Evolutionary conservation across 35 echinoderm and acorn worm genomes (phyloP).

Genomic region (Heliocidaris erythrogramma): DNA sequence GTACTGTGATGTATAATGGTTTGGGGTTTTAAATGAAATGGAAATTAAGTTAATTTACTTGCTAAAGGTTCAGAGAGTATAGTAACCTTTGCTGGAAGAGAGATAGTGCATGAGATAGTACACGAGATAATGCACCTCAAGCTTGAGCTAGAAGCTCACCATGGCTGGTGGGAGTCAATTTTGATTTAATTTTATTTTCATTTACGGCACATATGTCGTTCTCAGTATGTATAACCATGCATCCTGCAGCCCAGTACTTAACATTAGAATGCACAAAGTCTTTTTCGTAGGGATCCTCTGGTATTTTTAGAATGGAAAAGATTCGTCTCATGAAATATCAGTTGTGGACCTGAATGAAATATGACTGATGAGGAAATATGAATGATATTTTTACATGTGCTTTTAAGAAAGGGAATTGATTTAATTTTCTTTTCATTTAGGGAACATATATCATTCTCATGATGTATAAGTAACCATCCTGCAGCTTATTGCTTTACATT

Average conservation of each 20-base stretch:
- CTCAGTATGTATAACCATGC: neutral
- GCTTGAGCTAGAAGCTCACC: neutral
- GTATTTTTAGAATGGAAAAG: neutral
- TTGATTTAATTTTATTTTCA: conserved; percentile 14
- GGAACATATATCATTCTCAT: no score
- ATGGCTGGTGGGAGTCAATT: neutral
- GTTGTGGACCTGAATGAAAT: neutral
- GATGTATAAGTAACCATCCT: no score
- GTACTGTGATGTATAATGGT: no score
- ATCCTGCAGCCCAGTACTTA: no score
- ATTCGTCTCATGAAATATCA: neutral
- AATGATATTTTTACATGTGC: no score
- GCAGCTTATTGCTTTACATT: no score
- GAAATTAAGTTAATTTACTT: neutral
- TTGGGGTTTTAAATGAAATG: no score
- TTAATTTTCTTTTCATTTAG: no score
- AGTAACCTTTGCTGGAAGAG: neutral
- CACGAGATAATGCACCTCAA: neutral
- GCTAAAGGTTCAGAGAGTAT: neutral
- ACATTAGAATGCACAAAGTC: no score
- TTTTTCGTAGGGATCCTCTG: no score
- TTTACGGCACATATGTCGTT: neutral
- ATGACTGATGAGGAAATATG: no score
- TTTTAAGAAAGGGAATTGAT: no score
- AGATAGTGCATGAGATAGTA: neutral